A percentile compares a stretch with the other conserved stretches of the same genome.
These are phyloP conservation scores for Laspeyria flexula DNA, from an alignment of 2,888 invertebrate genomes.

Conservation along the genomic window DNA sequence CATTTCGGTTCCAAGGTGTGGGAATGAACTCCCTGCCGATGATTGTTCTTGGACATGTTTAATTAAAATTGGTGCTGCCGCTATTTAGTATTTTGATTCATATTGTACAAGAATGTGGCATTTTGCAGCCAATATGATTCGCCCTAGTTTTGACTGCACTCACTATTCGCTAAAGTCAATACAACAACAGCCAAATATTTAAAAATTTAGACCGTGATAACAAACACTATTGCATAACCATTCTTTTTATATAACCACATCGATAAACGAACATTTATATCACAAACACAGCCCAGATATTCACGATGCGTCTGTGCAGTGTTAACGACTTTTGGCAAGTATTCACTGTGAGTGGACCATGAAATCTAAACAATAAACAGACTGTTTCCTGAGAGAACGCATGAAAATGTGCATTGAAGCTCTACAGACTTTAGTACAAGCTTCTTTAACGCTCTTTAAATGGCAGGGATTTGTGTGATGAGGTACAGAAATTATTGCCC, in stretches of 20 bases:
- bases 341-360: slow-evolving; percentile 52
- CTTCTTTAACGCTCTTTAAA: slow-evolving; percentile 31
- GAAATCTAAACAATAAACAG: slow-evolving; percentile 75
- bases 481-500: slow-evolving; percentile 34
- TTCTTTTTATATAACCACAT: background rate
- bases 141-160: too few relatives aligned
- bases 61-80: too few relatives aligned
- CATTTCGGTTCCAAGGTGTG: too few relatives aligned
- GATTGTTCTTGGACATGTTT: too few relatives aligned
- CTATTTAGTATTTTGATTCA: too few relatives aligned
- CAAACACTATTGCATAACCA: background rate
- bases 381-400: slow-evolving; percentile 60
- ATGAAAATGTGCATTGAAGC: slow-evolving; percentile 53
- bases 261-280: slow-evolving; percentile 33
- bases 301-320: slow-evolving; percentile 71
- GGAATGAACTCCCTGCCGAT: too few relatives aligned
- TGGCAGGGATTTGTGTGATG: slow-evolving; percentile 36
- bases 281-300: slow-evolving; percentile 51
- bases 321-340: slow-evolving; percentile 79
- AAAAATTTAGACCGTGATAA: too few relatives aligned
- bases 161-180: too few relatives aligned
- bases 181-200: too few relatives aligned
- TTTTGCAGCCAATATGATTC: too few relatives aligned
- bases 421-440: slow-evolving; percentile 46
- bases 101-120: too few relatives aligned